phyloP scores from a whole-genome alignment of 1,140 invertebrate species.

The Trichogramma pretiosum region DNA sequence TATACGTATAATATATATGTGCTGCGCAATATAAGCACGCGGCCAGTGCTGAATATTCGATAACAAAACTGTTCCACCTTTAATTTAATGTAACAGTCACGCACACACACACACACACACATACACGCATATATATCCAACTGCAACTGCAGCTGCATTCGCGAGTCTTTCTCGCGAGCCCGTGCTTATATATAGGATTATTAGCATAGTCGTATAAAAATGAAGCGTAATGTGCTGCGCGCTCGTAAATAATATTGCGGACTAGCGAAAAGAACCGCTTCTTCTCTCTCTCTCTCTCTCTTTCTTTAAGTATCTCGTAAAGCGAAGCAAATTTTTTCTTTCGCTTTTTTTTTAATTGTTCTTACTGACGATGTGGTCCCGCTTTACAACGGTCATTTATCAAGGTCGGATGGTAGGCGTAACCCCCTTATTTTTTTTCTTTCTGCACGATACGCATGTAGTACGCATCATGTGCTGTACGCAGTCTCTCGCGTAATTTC shows the following conservation, averaged over 20 bases:
- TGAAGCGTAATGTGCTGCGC: conserved; percentile 24
- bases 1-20: conserved; percentile 37
- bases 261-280: conserved; percentile 15
- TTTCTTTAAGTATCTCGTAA: conserved; percentile 40
- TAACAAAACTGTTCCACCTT: too few species aligned
- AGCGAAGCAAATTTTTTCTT: conserved; percentile 19
- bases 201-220: conserved; percentile 44
- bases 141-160: too few species aligned
- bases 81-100: conserved; percentile 5
- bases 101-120: conserved; percentile 12
- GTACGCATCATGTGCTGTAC: too few species aligned
- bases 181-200: conserved; percentile 32
- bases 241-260: conserved; percentile 38
- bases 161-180: too few species aligned
- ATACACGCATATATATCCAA: too few species aligned
- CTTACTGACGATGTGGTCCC: background rate
- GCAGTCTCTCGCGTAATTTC: background rate
- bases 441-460: too few species aligned
- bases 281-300: too few species aligned
- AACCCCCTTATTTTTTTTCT: too few species aligned
- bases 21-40: conserved; percentile 33
- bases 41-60: too few species aligned
- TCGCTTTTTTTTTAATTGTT: background rate
- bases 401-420: conserved; percentile 3
- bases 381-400: conserved; percentile 3